Conservation (phyloP, 2,797 vertebrate species). For the Sciaenops ocellatus region DNA sequence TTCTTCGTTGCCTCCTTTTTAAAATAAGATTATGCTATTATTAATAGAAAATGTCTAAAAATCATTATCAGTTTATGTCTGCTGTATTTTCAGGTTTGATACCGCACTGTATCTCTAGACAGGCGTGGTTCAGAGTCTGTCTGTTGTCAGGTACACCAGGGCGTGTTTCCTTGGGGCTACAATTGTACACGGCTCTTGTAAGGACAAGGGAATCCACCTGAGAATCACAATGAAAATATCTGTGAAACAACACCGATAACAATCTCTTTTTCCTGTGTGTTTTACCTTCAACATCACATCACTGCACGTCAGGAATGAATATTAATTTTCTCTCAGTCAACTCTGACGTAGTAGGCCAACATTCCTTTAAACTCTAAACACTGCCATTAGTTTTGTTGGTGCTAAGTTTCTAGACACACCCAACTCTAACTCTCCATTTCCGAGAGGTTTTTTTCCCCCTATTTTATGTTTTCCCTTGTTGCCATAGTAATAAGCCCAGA, state of each 20-base stretch:
- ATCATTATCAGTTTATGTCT: background rate
- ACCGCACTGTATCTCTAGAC: background rate
- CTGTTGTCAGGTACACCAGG: slow-evolving; percentile 30
- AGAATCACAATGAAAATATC: slow-evolving; percentile 15
- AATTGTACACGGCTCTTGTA: background rate
- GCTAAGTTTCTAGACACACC: slow-evolving; percentile 56
- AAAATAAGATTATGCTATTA: background rate
- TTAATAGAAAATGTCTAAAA: background rate
- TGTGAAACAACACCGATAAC: background rate
- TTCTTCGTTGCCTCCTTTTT: background rate
- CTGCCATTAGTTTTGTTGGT: slow-evolving; percentile 12
- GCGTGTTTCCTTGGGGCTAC: slow-evolving; percentile 35
- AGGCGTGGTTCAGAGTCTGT: slow-evolving; percentile 32
- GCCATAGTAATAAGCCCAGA: slow-evolving; percentile 71
- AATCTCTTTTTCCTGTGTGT: background rate
- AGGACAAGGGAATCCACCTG: slow-evolving; percentile 6
- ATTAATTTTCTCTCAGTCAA: background rate
- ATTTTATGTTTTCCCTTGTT: slow-evolving; percentile 70
- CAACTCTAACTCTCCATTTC: slow-evolving; percentile 42
- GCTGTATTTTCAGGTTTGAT: background rate
- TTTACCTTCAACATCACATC: background rate
- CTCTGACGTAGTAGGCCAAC: background rate
- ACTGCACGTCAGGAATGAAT: background rate
- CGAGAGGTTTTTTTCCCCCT: slow-evolving; percentile 11
- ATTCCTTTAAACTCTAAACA: slow-evolving; percentile 41